Percentiles rank a stretch among this genome's conserved stretches.
These are phyloP conservation scores for Drosophila mayri DNA, from an alignment of 1,140 invertebrate species.

Conservation along the genomic window DNA sequence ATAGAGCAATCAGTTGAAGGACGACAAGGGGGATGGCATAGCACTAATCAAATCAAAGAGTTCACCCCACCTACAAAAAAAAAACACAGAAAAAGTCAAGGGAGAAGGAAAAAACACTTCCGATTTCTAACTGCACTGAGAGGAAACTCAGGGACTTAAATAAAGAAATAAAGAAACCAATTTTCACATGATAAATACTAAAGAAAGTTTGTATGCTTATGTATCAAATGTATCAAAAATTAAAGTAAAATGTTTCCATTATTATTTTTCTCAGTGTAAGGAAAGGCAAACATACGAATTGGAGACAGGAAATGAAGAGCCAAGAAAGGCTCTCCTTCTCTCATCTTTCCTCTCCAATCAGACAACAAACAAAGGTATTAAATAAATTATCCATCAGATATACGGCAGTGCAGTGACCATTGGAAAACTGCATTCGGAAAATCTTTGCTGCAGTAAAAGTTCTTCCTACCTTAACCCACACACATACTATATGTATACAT, in stretches of 20 bases:
- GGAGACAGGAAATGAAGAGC: constrained; percentile 50
- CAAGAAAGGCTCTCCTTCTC: neutral
- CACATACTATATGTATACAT: neutral
- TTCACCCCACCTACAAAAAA: constrained; percentile 16
- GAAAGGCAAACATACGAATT: constrained; percentile 40
- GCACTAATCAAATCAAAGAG: constrained; percentile 77
- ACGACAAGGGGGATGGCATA: constrained; percentile 10
- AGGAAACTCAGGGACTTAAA: neutral
- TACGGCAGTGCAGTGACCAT: neutral
- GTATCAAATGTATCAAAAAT: too few species aligned
- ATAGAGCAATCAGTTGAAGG: constrained; percentile 65
- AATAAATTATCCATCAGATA: constrained; percentile 23
- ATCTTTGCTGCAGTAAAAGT: neutral
- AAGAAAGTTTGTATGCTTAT: too few species aligned
- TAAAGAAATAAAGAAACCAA: too few species aligned
- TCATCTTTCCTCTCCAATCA: neutral
- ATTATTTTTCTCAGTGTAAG: too few species aligned
- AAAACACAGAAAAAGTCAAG: constrained; percentile 3
- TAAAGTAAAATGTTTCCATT: too few species aligned
- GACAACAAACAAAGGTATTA: constrained; percentile 8
- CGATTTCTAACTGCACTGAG: constrained; percentile 24
- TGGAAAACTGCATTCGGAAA: constrained; percentile 8
- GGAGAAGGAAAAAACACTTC: constrained; percentile 46
- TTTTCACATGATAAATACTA: neutral
- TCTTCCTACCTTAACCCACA: constrained; percentile 9